Conservation (phyloP, 2,888 invertebrate genomes). For the Opisthograptis luteolata region DNA sequence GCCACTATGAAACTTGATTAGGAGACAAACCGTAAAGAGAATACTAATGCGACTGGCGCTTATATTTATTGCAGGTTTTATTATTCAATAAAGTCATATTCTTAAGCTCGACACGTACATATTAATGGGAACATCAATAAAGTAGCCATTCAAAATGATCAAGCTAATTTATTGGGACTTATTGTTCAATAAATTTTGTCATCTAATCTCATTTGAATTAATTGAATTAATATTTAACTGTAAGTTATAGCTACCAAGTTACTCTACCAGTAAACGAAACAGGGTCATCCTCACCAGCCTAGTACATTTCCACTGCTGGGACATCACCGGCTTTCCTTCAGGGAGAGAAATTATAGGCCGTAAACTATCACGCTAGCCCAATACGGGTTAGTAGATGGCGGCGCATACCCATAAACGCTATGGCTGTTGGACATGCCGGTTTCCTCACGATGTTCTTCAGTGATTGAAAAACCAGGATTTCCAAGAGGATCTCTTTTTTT, state of each 20-base stretch:
- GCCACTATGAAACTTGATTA: slow-evolving; percentile 39
- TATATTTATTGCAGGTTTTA: slow-evolving; percentile 40
- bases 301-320: too few species aligned
- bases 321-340: too few species aligned
- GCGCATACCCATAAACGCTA: too few species aligned
- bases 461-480: too few species aligned
- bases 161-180: slow-evolving; percentile 32
- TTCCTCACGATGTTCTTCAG: too few species aligned
- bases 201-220: slow-evolving; percentile 24
- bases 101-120: slow-evolving; percentile 39
- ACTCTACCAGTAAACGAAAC: not conserved
- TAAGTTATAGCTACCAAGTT: not conserved
- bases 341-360: too few species aligned
- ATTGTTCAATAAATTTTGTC: slow-evolving; percentile 12
- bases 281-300: too few species aligned
- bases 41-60: slow-evolving; percentile 40
- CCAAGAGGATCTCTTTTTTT: too few species aligned
- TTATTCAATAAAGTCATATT: slow-evolving; percentile 37
- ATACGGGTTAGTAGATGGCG: too few species aligned
- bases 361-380: too few species aligned
- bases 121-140: slow-evolving; percentile 37
- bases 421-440: too few species aligned
- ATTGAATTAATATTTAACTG: slow-evolving; percentile 12
- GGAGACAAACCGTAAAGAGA: slow-evolving; percentile 32
- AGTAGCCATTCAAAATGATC: slow-evolving; percentile 36